Conservation (phyloP, 2,888 invertebrate genomes). For the Ichneumoninae sp. region DNA sequence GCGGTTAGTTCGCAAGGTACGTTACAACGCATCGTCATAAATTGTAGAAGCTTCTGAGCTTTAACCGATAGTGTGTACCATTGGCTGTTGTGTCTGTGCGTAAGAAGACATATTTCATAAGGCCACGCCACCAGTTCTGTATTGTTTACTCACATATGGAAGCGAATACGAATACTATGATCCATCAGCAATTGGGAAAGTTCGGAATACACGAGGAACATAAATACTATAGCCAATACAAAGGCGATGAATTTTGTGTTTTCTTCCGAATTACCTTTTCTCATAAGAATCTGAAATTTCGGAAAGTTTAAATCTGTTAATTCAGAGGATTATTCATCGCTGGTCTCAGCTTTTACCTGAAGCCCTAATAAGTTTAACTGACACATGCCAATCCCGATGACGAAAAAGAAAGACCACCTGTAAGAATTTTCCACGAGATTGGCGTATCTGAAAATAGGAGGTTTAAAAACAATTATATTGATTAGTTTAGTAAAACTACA, state of each 20-base stretch:
- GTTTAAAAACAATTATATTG: neutral
- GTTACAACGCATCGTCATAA: slow-evolving; percentile 16
- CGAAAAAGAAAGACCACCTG: neutral
- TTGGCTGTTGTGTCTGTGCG: slow-evolving; percentile 10
- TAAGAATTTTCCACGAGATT: neutral
- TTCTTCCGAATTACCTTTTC: neutral
- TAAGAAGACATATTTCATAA: neutral
- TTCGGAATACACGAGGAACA: neutral
- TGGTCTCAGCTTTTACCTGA: neutral
- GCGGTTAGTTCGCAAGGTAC: too few relatives aligned
- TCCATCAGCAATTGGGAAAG: neutral
- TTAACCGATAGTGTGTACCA: slow-evolving; percentile 24
- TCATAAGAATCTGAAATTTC: neutral
- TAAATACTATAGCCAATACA: neutral
- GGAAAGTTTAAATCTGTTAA: neutral
- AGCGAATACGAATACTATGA: neutral
- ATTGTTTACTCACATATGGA: slow-evolving; percentile 5
- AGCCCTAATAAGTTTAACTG: neutral
- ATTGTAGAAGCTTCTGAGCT: slow-evolving; percentile 27
- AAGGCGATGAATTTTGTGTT: neutral
- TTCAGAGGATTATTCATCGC: neutral
- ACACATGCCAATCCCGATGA: neutral
- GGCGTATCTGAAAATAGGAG: neutral
- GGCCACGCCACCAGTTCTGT: neutral
- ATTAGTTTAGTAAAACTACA: neutral